These are phyloP conservation scores for Athripsodes cinereus DNA, from an alignment of 2,888 invertebrate species.

Conservation along the genomic window DNA sequence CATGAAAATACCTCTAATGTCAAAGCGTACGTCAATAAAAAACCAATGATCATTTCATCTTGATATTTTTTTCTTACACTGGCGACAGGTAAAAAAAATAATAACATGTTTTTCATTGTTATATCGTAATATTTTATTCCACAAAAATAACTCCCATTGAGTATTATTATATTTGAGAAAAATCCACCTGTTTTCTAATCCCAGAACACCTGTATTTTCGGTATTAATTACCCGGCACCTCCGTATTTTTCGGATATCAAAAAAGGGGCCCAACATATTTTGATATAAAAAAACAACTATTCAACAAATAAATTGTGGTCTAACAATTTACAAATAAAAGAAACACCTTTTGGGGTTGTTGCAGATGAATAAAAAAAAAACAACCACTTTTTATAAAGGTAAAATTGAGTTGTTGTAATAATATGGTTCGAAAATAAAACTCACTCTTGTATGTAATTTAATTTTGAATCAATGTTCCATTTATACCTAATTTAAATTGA, in stretches of 20 bases:
- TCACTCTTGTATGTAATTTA: no score
- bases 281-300: constrained; percentile 10
- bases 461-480: no score
- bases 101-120: neutral
- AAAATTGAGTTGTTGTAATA: no score
- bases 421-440: no score
- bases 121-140: neutral
- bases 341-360: constrained; percentile 15
- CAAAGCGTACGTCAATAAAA: no score
- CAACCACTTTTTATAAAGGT: no score
- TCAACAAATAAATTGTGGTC: constrained; percentile 17
- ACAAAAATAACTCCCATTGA: neutral
- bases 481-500: no score
- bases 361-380: no score
- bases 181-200: constrained; percentile 13
- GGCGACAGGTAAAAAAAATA: neutral
- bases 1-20: no score
- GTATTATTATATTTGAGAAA: constrained; percentile 4
- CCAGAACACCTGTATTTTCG: constrained; percentile 17
- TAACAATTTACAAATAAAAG: constrained; percentile 22
- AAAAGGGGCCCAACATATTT: constrained; percentile 6
- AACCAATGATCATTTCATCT: no score
- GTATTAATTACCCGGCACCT: constrained; percentile 14
- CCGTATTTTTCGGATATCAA: constrained; percentile 19
- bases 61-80: neutral